phyloP scores from a whole-genome alignment of 2,113 vertebrate genomes.

The Talpa occidentalis region DNA sequence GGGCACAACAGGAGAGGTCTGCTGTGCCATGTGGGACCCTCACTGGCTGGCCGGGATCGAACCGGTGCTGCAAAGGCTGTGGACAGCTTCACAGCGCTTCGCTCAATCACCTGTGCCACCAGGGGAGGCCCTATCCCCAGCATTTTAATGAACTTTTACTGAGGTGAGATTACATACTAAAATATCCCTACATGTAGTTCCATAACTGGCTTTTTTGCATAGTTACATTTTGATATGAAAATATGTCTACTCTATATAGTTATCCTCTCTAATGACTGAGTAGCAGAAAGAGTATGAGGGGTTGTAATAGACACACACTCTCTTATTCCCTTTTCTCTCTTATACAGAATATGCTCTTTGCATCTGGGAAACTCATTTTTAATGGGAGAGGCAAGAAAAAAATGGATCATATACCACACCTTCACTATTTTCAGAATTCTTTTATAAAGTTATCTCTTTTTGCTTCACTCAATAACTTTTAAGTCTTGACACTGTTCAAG shows the following conservation, averaged over 20 bases:
- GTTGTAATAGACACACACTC: not conserved
- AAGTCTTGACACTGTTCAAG: not conserved
- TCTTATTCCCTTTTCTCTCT: not conserved
- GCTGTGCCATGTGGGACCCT: no score
- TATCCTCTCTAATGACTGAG: not conserved
- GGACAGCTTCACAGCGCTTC: no score
- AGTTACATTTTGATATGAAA: not conserved
- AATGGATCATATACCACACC: not conserved
- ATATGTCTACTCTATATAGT: not conserved
- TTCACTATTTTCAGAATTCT: not conserved
- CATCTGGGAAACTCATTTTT: slow-evolving; percentile 11
- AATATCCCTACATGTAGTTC: not conserved
- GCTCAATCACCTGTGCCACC: no score
- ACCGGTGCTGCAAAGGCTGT: no score
- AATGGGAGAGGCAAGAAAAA: not conserved
- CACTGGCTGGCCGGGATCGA: no score
- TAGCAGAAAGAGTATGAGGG: not conserved
- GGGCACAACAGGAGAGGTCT: no score
- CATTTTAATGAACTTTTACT: not conserved
- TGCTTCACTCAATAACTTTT: not conserved
- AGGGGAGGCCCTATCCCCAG: no score
- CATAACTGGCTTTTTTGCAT: not conserved
- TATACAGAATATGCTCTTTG: not conserved
- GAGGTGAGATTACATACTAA: not conserved
- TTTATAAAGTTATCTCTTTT: not conserved